Evolutionary conservation across 2,888 invertebrate genomes (phyloP), one percentile per base, ranked within the genome.

Genomic region (Congeria kusceri): DNA sequence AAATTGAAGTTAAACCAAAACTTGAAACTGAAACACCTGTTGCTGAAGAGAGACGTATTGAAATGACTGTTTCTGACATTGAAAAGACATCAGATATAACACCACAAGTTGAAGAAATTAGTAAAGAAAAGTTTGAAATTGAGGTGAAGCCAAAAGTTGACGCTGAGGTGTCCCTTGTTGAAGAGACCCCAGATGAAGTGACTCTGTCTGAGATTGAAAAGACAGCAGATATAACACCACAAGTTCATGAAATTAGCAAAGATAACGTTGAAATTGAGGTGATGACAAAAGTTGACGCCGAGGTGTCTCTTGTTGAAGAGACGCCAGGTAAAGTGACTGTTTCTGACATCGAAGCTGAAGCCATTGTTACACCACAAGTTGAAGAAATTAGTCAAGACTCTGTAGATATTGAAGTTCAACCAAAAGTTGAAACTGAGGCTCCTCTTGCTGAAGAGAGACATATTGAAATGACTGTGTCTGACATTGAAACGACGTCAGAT

Each of bases 141-240:
- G 58, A 71, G 25, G 63, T 69, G 13, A 69, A 62, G 29, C 28
- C 53, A 46, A 72, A 70, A 49, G 32, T 53, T 39, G 23, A 39
- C 23, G 65, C 20, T 28, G 63, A 77, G 44, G 61, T 49, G 18
- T 15, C 29, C 29, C 44, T 56, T 23, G 61, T 59, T 58, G 59
- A 70, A 59, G 18, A 47, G n/a, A 15, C 39, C n/a, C 15, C 39
- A 20, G 57, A 32, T 32, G 32, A 32, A 32, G 11, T 32, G 32
- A 32, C 32, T 32, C 5, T 32, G 32, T 32, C 32, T 32, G 32
- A 32, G 4, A 11, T 32, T 32, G 32, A 32, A 32, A 32, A 4
- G 4, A 4, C 4, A 32, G 32, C 32, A 7, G 32, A 32, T 7
- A 32, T 32, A 7, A 32, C 32, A 32, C 32, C 11, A 7, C 32